Base-by-base conservation (phyloP, 1,140 invertebrate species). In the Luehdorfia chinensis region DNA sequence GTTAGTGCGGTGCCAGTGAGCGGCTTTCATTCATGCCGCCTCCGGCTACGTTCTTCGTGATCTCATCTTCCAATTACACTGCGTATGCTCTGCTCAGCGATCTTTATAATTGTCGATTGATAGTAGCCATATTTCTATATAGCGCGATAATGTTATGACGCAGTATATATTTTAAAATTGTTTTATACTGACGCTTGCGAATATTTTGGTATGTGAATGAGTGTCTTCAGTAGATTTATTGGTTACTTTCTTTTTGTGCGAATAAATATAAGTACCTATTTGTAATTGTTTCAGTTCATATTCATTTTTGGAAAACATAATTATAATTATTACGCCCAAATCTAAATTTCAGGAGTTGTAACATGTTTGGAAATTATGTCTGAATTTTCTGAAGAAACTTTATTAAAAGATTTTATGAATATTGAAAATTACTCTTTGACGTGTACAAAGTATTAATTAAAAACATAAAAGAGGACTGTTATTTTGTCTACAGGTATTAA, bases 11-110 rank as follows among this genome's bases (percentile, higher is more conserved):
- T 69, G 73, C 55, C 75, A 60, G 70, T 64, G 68, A 75, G 68
- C 66, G 71, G 81, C 79, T 84, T 83, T 85, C 81, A 85, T 85
- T 85, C 75, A 85, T 81, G 71, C 72, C 74, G 81, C 81, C 77
- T 63, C 63, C 49, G 72, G 81, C 73, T 68, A 69, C 68, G 76
- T 76, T 78, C 75, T 65, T 75, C 65, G 63, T 66, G 66, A 85
- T 83, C 78, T 74, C 78, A 83, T 85, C 78, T 81, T 79, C 81
- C 78, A 83, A 85, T 85, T 83, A 85, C 75, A 59, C 66, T 59
- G 59, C 64, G 64, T 78, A 55, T 71, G 61, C 57, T 71, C 51
- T 57, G 62, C 59, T 62, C 54, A 49, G 62, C 70, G 71, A 76
- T 78, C 79, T 72, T 74, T 81, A 72, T 77, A 69, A 75, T 75